These are phyloP conservation scores for Conger conger DNA, from an alignment of 2,113 vertebrate species.

Conservation along the genomic window DNA sequence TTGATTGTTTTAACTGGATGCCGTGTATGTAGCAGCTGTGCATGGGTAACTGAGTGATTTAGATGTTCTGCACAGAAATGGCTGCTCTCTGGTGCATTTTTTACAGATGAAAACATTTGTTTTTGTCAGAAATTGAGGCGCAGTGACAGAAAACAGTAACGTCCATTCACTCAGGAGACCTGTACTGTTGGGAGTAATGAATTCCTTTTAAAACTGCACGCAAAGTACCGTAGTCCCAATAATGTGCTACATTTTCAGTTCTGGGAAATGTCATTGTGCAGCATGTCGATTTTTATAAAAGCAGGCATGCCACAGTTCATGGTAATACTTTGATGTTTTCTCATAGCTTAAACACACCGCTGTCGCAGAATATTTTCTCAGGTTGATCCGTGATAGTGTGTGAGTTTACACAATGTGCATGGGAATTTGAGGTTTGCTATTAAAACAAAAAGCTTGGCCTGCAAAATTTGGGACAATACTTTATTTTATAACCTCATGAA, in stretches of 20 bases:
- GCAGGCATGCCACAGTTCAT: not conserved
- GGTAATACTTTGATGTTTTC: conserved; percentile 3
- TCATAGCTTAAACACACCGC: not conserved
- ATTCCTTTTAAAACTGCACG: not conserved
- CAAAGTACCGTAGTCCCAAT: conserved; percentile 19
- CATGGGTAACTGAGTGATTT: conserved; percentile 30
- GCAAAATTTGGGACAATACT: not conserved
- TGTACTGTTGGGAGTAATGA: conserved; percentile 16
- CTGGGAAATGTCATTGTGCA: conserved; percentile 16
- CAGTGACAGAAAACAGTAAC: conserved; percentile 19
- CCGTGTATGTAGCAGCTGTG: conserved; percentile 30
- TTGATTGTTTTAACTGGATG: conserved; percentile 41
- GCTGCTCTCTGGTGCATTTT: conserved; percentile 25
- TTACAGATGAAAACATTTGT: conserved; percentile 19
- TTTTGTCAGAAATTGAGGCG: conserved; percentile 11
- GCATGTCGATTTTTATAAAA: not conserved
- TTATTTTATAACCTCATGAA: not conserved
- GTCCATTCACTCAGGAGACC: not conserved
- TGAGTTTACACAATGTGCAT: conserved; percentile 4
- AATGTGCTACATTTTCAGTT: conserved; percentile 5
- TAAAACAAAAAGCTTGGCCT: not conserved
- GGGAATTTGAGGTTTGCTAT: not conserved
- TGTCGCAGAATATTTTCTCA: not conserved
- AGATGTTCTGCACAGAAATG: not conserved
- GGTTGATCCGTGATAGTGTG: not conserved